These are phyloP conservation scores for Tenthredo scrophulariae DNA, from an alignment of 2,888 invertebrate genomes.

Conservation along the genomic window DNA sequence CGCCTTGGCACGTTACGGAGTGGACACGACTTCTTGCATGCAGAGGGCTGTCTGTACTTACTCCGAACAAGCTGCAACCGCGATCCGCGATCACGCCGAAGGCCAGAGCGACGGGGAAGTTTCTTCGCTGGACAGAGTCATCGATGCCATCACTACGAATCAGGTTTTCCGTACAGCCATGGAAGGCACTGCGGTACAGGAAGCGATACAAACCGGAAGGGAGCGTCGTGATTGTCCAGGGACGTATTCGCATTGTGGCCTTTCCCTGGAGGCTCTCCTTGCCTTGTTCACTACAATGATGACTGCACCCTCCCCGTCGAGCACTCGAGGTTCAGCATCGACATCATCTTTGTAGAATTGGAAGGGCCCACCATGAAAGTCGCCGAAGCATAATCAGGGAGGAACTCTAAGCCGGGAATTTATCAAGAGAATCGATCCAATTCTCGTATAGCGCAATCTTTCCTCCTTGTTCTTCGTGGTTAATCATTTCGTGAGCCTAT, in stretches of 20 bases:
- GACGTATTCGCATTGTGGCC: slow-evolving; percentile 78
- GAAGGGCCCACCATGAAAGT: neutral
- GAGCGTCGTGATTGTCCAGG: slow-evolving; percentile 76
- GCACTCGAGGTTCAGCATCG: neutral
- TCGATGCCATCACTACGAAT: slow-evolving; percentile 73
- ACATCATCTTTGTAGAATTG: neutral
- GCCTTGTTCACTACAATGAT: slow-evolving; percentile 68
- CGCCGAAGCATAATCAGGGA: neutral
- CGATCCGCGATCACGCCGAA: slow-evolving; percentile 63
- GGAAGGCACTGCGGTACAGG: slow-evolving; percentile 80
- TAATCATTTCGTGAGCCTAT: neutral
- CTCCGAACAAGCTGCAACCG: slow-evolving; percentile 83
- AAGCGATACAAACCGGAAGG: slow-evolving; percentile 79
- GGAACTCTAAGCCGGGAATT: neutral
- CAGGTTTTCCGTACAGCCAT: slow-evolving; percentile 74
- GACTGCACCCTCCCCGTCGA: slow-evolving; percentile 52
- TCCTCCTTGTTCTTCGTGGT: neutral
- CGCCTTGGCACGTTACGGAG: slow-evolving; percentile 80
- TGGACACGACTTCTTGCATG: slow-evolving; percentile 83
- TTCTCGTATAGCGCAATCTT: neutral
- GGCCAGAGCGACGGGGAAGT: slow-evolving; percentile 61
- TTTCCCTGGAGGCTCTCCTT: slow-evolving; percentile 75
- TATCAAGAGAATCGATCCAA: neutral
- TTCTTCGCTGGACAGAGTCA: slow-evolving; percentile 70
- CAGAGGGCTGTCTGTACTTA: slow-evolving; percentile 85